Conservation (phyloP, 2,797 vertebrate species). For the Pseudochirops cupreus region DNA sequence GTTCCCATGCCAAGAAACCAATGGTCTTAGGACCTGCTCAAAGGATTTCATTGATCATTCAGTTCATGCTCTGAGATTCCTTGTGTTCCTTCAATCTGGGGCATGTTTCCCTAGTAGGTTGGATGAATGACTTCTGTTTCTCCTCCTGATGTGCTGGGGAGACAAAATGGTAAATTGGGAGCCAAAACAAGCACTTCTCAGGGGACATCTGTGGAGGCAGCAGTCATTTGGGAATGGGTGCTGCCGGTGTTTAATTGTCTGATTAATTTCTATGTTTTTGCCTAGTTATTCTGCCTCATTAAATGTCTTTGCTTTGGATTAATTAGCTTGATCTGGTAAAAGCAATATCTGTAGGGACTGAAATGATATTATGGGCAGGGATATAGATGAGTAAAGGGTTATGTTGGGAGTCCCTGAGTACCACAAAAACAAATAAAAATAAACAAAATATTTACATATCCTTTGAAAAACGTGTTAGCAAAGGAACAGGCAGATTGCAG, state of each 20-base stretch:
- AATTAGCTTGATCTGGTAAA: background rate
- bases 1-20: background rate
- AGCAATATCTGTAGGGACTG: background rate
- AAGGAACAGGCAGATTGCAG: background rate
- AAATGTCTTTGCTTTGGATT: background rate
- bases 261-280: background rate
- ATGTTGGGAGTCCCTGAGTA: background rate
- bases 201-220: background rate
- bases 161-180: background rate
- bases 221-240: background rate
- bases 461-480: fast-evolving
- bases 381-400: background rate
- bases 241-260: background rate
- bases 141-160: background rate
- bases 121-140: background rate
- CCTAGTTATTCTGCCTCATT: background rate
- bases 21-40: background rate
- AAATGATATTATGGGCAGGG: background rate
- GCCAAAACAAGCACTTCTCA: background rate
- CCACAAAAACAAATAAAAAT: background rate
- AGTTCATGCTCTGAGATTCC: background rate
- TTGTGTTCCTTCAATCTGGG: background rate
- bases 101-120: background rate
- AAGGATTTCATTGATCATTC: background rate
- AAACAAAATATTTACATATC: background rate